Conservation (phyloP, 2,797 vertebrate species). For the Pangasius sanitwongsei region DNA sequence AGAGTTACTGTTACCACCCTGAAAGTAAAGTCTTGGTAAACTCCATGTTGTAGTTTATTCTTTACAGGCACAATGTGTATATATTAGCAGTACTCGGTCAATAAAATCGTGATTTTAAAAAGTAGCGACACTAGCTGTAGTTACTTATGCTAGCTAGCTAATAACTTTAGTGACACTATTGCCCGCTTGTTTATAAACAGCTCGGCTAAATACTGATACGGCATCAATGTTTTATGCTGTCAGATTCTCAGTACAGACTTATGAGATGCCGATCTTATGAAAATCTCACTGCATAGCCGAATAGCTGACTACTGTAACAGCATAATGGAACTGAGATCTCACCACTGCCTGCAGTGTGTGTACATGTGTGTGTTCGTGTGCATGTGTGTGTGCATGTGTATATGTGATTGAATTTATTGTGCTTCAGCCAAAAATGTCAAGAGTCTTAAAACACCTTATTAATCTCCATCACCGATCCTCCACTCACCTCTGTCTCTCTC, state of each 20-base stretch:
- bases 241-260: not conserved
- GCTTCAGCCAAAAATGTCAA: slow-evolving; percentile 11
- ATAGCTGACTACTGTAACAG: not conserved
- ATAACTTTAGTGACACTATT: no score
- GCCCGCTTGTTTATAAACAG: no score
- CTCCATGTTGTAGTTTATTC: no score
- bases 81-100: no score
- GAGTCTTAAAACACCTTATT: slow-evolving; percentile 8
- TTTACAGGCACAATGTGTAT: no score
- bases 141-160: no score
- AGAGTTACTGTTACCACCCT: no score
- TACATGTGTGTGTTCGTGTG: not conserved
- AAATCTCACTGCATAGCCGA: not conserved
- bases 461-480: slow-evolving; percentile 10
- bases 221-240: not conserved
- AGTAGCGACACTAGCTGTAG: no score
- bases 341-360: slow-evolving; percentile 4
- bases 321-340: not conserved
- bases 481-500: not conserved
- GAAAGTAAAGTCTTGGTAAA: no score
- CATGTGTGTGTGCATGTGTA: not conserved
- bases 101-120: no score
- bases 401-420: not conserved
- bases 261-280: not conserved
- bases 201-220: not conserved